These are phyloP conservation scores for Zootermopsis nevadensis DNA, from an alignment of 2,888 invertebrate genomes.

Conservation along the genomic window DNA sequence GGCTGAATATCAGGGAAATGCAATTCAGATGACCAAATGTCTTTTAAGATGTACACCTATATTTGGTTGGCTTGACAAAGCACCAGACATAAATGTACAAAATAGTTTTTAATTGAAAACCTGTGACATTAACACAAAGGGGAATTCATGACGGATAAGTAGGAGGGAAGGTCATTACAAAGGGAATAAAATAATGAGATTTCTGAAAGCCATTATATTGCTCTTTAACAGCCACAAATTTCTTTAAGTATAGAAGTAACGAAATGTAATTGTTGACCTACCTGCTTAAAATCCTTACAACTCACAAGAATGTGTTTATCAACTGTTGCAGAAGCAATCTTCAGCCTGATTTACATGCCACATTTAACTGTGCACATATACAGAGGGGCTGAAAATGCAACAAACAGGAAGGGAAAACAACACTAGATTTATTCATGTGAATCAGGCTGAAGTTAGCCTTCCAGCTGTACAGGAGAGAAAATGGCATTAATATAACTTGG, in stretches of 20 bases:
- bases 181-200: no score
- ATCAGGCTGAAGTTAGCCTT: not conserved
- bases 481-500: not conserved
- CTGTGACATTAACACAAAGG: no score
- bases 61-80: no score
- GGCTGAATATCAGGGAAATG: no score
- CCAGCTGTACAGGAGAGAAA: conserved; percentile 12
- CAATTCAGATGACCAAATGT: no score
- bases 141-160: no score
- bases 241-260: not conserved
- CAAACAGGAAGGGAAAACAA: not conserved
- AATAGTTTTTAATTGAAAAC: no score
- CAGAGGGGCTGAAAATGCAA: not conserved
- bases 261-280: not conserved
- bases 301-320: not conserved
- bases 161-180: no score
- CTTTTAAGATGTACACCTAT: no score
- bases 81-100: no score
- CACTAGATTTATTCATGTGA: not conserved
- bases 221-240: not conserved
- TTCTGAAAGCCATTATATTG: no score
- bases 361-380: not conserved
- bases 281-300: not conserved
- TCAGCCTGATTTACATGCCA: not conserved
- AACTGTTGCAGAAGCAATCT: not conserved